Percentiles rank a stretch among this genome's conserved stretches.
phyloP scores from a whole-genome alignment of 1,140 invertebrate species.

The Atopsyche davidsoni region DNA sequence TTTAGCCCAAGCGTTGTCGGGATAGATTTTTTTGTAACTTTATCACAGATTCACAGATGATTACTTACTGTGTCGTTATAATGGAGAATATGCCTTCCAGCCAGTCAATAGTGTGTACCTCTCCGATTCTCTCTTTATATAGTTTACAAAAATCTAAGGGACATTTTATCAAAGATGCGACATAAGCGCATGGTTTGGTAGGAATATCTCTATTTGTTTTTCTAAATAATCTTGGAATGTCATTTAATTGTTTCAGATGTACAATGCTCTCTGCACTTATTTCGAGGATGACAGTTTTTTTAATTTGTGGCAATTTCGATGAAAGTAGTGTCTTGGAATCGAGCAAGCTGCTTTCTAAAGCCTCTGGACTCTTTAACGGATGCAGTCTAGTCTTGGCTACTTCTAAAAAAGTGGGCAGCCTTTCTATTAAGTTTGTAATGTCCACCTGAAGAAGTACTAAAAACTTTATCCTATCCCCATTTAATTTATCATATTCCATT shows the following conservation, averaged over 20 bases:
- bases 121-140: constrained; percentile 49
- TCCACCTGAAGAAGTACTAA: constrained; percentile 46
- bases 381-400: constrained; percentile 42
- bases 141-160: constrained; percentile 56
- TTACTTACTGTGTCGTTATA: constrained; percentile 63
- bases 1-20: no score
- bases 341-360: constrained; percentile 43
- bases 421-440: constrained; percentile 39
- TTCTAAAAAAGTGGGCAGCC: constrained; percentile 44
- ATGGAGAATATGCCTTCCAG: constrained; percentile 54
- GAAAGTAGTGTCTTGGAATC: constrained; percentile 46
- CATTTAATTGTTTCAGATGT: constrained; percentile 70
- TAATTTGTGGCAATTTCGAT: constrained; percentile 48
- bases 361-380: constrained; percentile 32
- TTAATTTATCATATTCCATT: constrained; percentile 19
- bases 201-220: constrained; percentile 87
- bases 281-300: constrained; percentile 52
- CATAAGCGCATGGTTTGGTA: constrained; percentile 70
- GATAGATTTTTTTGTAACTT: no score
- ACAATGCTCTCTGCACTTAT: constrained; percentile 50
- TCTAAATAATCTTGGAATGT: constrained; percentile 86
- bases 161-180: constrained; percentile 60
- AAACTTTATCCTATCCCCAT: constrained; percentile 26
- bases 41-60: no score
- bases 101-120: constrained; percentile 49